Evolutionary conservation across 2,797 vertebrate species (phyloP), one percentile per base, ranked within the genome.

Genomic region (Carcharodon carcharias): DNA sequence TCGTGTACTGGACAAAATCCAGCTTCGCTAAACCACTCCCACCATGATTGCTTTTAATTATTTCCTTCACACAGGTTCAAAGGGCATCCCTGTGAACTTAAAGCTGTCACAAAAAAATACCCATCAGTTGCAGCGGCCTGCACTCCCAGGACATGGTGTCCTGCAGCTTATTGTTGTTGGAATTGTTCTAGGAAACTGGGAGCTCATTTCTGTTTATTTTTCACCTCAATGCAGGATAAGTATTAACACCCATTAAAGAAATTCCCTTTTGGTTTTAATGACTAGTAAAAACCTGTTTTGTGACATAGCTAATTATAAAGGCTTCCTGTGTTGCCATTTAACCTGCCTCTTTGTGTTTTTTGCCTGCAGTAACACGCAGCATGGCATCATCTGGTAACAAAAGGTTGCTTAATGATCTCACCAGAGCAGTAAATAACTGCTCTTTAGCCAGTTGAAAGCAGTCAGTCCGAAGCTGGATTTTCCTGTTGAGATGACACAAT

Each of bases 221-320:
- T 40, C 40, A 82, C 80, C 80, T 85, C 40, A 85, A 26, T 85
- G 45, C 82, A 50, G 45, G 45, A 26, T 85, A 23, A 50, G 82
- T 85, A 85, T 50, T 85, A 85, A 85, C 82, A 50, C 82, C 45
- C 82, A 85, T 85, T 85, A 85, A 85, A 50, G 82, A 85, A 85
- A 85, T 85, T 85, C 82, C 40, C 45, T 85, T 85, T 85, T 85
- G 82, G 82, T 50, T 85, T 85, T 85, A 45, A 85, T 85, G 82
- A 50, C 82, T 85, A 50, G 82, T 45, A 50, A 85, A 50, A 50
- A 85, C 82, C 40, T 85, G 80, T 85, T 85, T 50, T 50, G 7
- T 85, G 82, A 85, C 82, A 85, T 4, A 45, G 40, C 82, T 85
- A 50, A 85, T 85, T 85, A 85, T 50, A 85, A 85, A 85, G 82